Base-by-base conservation (phyloP, 1,140 invertebrate species). In the Aphaenogaster floridana region DNA sequence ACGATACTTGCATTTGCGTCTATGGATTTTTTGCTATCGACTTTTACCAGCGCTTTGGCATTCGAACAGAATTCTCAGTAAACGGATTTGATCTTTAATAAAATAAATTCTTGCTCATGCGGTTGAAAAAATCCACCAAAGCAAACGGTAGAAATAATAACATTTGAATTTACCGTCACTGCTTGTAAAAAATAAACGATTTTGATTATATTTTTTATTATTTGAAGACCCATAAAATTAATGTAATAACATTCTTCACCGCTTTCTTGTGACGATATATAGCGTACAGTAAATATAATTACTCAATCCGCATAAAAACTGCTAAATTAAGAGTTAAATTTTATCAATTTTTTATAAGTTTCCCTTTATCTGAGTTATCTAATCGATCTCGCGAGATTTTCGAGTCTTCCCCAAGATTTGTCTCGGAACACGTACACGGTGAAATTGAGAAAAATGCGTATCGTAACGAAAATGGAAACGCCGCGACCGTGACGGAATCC, bases 1-100 rank as follows among this genome's bases (percentile, higher is more conserved):
- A 45, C 57, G 9, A 64, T 45, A 78, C 9, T 21, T 39, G n/a
- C 54, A 28, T 45, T 28, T 13, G 17, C 11, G 6, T 28, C 72
- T 59, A 45, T 36, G 3, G 6, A 52, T 34, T 50, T 74, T 71
- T 74, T 74, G 9, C 9, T 74, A n/a, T 74, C 15, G 71, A 78
- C 4, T 64, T 78, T 78, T 48, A 64, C 15, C 76, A 64, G 5
- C 15, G 28, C 9, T 42, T 78, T 78, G 15, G 9, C 4, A 76
- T 76, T 76, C n/a, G 17, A 76, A 76, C 39, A 45, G 39, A 59
- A 45, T 61, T 42, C 21, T 76, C 39, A 59, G 54, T 76, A 76
- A 76, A 76, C n/a, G 72, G n/a, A 76, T 76, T 76, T 76, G 13
- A 59, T 76, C 36, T 42, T 45, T 76, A 76, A 76, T 76, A 76